Conservation (phyloP, 2,888 invertebrate genomes). For the Drosophila prostipennis region DNA sequence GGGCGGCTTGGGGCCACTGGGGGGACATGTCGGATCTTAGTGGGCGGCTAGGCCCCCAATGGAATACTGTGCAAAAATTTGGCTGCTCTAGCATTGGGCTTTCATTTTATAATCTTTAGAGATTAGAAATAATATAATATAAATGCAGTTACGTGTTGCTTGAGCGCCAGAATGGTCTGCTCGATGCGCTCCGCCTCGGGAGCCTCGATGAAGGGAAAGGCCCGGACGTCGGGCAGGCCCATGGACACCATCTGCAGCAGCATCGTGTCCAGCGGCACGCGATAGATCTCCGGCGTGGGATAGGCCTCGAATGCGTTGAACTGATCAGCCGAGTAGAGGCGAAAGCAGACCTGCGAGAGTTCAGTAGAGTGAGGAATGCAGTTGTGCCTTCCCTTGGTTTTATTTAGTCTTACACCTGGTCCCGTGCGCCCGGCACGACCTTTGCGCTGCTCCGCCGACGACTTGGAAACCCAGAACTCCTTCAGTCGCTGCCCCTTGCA, state of each 20-base stretch:
- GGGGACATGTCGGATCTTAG: too few relatives aligned
- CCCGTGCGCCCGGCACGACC: slow-evolving; percentile 98
- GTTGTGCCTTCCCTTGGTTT: not conserved
- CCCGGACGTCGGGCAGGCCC: slow-evolving; percentile 94
- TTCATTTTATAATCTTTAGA: too few relatives aligned
- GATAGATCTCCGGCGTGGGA: slow-evolving; percentile 95
- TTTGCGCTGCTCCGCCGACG: slow-evolving; percentile 98
- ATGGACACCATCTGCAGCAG: slow-evolving; percentile 96
- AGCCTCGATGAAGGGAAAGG: slow-evolving; percentile 98
- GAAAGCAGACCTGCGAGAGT: slow-evolving; percentile 88
- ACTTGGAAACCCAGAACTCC: slow-evolving; percentile 98
- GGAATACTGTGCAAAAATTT: too few relatives aligned
- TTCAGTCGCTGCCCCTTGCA: slow-evolving; percentile 95
- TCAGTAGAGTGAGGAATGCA: too few relatives aligned
- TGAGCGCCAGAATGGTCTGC: slow-evolving; percentile 92
- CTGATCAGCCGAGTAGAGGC: slow-evolving; percentile 94
- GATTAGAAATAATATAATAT: too few relatives aligned
- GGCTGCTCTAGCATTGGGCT: too few relatives aligned
- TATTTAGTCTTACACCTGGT: slow-evolving; percentile 89
- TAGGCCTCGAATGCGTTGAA: slow-evolving; percentile 92
- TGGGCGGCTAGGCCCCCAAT: too few relatives aligned
- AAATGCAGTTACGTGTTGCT: slow-evolving; percentile 93
- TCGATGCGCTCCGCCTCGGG: slow-evolving; percentile 94
- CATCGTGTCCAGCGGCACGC: slow-evolving; percentile 96
- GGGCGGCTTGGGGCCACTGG: too few relatives aligned